phyloP scores from a whole-genome alignment of 2,888 invertebrate genomes.

The Andrena bicolor region DNA sequence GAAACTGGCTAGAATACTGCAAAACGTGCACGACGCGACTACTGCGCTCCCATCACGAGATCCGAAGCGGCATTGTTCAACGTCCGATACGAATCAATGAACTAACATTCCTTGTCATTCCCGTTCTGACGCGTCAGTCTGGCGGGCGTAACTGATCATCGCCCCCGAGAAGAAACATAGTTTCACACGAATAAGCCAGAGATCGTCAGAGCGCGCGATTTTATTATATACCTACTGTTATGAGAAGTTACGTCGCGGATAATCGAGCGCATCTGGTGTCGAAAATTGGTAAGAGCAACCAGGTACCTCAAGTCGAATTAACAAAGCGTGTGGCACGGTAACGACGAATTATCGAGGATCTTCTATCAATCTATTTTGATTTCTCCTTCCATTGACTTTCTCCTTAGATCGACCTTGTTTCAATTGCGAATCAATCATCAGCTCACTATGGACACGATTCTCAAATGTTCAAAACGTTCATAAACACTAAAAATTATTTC shows the following conservation, averaged over 20 bases:
- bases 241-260: not conserved
- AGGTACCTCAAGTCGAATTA: conserved; percentile 28
- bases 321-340: not conserved
- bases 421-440: not conserved
- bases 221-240: not conserved
- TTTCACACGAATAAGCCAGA: conserved; percentile 7
- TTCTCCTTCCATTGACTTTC: not conserved
- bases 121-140: not conserved
- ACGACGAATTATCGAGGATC: conserved; percentile 57
- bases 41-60: not conserved
- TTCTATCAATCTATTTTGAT: conserved; percentile 8
- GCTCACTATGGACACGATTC: conserved; percentile 1
- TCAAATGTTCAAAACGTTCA: not conserved
- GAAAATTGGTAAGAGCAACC: not conserved
- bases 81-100: not conserved
- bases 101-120: not conserved
- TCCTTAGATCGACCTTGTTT: not conserved
- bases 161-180: not conserved
- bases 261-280: conserved; percentile 17
- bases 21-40: conserved; percentile 6
- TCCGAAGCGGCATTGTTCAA: not conserved
- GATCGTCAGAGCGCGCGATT: not conserved
- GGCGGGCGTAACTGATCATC: not conserved
- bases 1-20: conserved; percentile 53
- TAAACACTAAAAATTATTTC: conserved; percentile 32